Conservation (phyloP, 2,797 vertebrate genomes). For the Podarcis lilfordi region DNA sequence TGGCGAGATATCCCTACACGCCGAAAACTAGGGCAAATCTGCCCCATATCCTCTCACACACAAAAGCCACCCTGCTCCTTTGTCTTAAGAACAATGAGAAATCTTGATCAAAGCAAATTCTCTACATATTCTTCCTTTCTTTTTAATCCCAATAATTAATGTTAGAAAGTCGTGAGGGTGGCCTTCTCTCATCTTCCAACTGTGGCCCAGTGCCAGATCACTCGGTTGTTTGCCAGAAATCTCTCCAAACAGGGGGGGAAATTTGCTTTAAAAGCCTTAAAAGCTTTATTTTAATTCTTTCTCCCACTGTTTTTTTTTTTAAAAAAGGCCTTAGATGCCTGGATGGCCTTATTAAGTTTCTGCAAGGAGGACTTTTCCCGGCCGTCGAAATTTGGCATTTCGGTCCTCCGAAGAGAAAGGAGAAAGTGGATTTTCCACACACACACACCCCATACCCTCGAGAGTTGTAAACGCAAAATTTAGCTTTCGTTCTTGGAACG, state of each 20-base stretch:
- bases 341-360: background rate
- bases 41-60: rapidly evolving
- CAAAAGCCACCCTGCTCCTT: background rate
- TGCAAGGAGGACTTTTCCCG: too few species aligned
- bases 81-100: background rate
- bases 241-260: background rate
- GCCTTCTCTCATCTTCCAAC: background rate
- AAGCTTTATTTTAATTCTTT: too few species aligned
- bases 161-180: background rate
- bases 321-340: background rate
- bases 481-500: background rate
- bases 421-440: background rate
- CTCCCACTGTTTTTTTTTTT: background rate
- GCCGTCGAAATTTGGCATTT: too few species aligned
- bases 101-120: background rate
- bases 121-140: too few species aligned
- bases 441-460: background rate
- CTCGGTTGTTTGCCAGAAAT: background rate
- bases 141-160: background rate
- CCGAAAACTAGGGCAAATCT: background rate
- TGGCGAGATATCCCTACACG: background rate
- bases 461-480: background rate
- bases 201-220: background rate
- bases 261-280: too few species aligned
- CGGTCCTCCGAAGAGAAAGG: too few species aligned